Conservation (phyloP, 2,888 invertebrate species). For the Nymphalis urticae region DNA sequence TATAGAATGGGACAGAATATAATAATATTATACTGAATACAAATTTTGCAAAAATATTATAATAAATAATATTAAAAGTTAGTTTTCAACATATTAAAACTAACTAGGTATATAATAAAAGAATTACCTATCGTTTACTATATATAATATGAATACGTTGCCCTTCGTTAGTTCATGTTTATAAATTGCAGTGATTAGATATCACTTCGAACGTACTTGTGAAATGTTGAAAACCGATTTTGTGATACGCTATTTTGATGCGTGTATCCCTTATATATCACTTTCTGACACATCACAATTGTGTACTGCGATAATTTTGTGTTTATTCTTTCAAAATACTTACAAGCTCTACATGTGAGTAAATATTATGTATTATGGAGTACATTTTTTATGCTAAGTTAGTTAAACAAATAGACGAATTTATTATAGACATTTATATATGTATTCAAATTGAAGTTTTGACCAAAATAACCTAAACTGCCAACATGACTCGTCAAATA, state of each 20-base stretch:
- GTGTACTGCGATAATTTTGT: no score
- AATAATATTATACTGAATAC: background rate
- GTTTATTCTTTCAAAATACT: no score
- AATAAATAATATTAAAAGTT: background rate
- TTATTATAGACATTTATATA: conserved; percentile 32
- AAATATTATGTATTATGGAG: background rate
- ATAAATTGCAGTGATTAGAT: no score
- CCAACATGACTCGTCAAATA: conserved; percentile 67
- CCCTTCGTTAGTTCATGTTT: no score
- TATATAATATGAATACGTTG: no score
- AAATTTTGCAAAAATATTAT: background rate
- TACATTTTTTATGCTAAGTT: background rate
- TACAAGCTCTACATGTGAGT: background rate
- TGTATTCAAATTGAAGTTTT: conserved; percentile 44
- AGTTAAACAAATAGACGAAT: background rate
- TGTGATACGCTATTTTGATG: no score
- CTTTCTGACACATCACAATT: no score
- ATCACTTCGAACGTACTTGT: no score
- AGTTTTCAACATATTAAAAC: background rate
- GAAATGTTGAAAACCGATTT: no score
- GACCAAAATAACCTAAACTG: conserved; percentile 47
- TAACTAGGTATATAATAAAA: no score
- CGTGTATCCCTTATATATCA: no score
- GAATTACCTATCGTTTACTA: no score
- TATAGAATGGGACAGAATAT: background rate